phyloP scores from a whole-genome alignment of 2,113 vertebrate species.

The Clarias gariepinus region DNA sequence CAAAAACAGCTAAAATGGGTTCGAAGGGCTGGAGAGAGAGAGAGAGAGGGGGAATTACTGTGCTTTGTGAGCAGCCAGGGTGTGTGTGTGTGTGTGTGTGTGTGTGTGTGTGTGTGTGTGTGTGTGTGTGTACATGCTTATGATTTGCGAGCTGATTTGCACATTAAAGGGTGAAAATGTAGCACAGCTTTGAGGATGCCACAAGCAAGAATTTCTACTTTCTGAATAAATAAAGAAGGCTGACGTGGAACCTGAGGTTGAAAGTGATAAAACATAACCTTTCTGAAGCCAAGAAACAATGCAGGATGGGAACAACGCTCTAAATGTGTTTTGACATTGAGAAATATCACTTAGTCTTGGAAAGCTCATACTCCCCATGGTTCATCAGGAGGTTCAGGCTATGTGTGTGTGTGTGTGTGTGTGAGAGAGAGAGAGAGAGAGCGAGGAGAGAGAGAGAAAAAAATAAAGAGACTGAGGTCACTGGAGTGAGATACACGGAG shows the following conservation, averaged over 20 bases:
- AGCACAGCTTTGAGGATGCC: conserved; percentile 50
- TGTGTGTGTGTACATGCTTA: conserved; percentile 10
- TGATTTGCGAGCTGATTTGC: conserved; percentile 36
- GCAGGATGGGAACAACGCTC: conserved; percentile 43
- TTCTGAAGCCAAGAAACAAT: conserved; percentile 48
- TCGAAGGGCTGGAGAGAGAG: conserved; percentile 5
- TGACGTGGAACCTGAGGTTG: conserved; percentile 33
- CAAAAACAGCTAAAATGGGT: conserved; percentile 44
- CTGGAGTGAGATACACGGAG: background rate
- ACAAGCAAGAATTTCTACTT: conserved; percentile 50
- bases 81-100: background rate
- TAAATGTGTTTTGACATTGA: conserved; percentile 45
- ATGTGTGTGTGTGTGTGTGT: conserved; percentile 28
- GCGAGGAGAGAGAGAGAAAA: background rate
- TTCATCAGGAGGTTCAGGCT: conserved; percentile 19
- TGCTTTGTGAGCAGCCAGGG: background rate
- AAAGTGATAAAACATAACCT: conserved; percentile 43
- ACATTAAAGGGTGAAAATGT: conserved; percentile 51
- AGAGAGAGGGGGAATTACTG: background rate
- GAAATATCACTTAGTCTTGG: conserved; percentile 48
- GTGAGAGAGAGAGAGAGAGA: conserved; percentile 8
- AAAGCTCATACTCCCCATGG: conserved; percentile 16
- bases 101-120: background rate
- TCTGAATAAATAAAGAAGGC: conserved; percentile 51
- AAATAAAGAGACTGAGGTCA: background rate